A percentile compares a stretch with the other conserved stretches of the same genome.
Evolutionary conservation across 2,888 invertebrate species (phyloP).

Genomic region (Temnothorax rugatulus): DNA sequence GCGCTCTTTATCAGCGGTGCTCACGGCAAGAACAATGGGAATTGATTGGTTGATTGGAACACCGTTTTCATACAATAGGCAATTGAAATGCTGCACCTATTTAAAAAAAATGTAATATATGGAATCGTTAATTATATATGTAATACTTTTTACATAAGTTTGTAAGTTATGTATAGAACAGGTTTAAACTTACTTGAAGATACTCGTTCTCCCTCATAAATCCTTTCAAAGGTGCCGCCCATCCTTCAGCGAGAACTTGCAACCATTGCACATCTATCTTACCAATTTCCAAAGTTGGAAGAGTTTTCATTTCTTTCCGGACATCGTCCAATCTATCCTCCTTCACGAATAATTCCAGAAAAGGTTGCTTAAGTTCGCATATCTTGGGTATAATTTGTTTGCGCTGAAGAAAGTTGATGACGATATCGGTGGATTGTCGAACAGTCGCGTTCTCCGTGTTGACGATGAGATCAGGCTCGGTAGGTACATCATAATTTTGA

Average conservation of each 20-base stretch:
- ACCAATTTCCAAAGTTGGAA: slow-evolving; percentile 91
- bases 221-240: slow-evolving; percentile 97
- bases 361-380: slow-evolving; percentile 34
- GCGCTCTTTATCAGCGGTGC: slow-evolving; percentile 90
- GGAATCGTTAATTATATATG: background rate
- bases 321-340: slow-evolving; percentile 89
- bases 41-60: slow-evolving; percentile 95
- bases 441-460: slow-evolving; percentile 93
- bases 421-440: slow-evolving; percentile 94
- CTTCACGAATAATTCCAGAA: slow-evolving; percentile 92
- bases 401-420: slow-evolving; percentile 93
- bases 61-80: slow-evolving; percentile 90
- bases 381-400: slow-evolving; percentile 88
- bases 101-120: slow-evolving; percentile 35
- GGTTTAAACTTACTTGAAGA: slow-evolving; percentile 88
- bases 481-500: slow-evolving; percentile 95
- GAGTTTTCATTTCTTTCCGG: slow-evolving; percentile 90
- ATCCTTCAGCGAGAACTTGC: slow-evolving; percentile 97
- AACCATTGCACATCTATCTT: slow-evolving; percentile 97
- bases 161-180: background rate
- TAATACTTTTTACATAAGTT: background rate
- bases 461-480: slow-evolving; percentile 93
- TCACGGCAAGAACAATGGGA: slow-evolving; percentile 95
- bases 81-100: slow-evolving; percentile 95
- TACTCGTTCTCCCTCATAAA: slow-evolving; percentile 99